Evolutionary conservation across 2,888 invertebrate species (phyloP), one percentile per base, ranked within the genome.

Genomic region (Nephrotoma guestfalica): DNA sequence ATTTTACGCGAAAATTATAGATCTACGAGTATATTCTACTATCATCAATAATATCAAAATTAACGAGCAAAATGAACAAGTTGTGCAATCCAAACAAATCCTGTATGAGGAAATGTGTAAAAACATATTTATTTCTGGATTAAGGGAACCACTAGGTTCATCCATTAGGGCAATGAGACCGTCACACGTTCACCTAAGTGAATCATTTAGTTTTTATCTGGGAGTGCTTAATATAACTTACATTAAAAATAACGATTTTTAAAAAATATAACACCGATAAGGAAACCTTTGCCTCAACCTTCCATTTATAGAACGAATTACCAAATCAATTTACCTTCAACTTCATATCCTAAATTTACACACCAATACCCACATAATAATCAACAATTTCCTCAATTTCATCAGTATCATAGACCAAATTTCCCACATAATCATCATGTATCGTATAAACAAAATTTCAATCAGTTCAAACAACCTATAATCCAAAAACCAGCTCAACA

Each of bases 1-100:
- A 18, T 88, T 88, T 83, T 88, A 88, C 42, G 86, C 88, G 13
- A 86, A 88, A 87, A 87, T 88, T 7, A 88, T 88, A 3, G 89
- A 89, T 87, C n/a, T n/a, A n/a, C n/a, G n/a, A n/a, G 87, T 88
- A 9, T 87, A 88, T 41, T 84, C 88, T 4, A 86, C 88, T 0
- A 42, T 89, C n/a, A 86, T 51, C 0, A 89, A 88, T 42, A 87
- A 88, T 83, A 84, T 88, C 0, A 84, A 88, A 30, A 88, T 88
- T 40, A 88, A 88, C 6, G 88, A 89, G 71, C 47, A 4, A 4
- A 87, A 88, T 51, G 1, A 6, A 41, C 88, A 87, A 7, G 88
- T 89, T 40, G 87, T 89, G 0, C 13, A 30, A 6, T 88, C 88
- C 30, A 88, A 89, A 87, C 83, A 87, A 57, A 51, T 84, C 7